Evolutionary conservation across 2,888 invertebrate species (phyloP), one percentile per base, ranked within the genome.

Genomic region (Eustalomyia histrio): DNA sequence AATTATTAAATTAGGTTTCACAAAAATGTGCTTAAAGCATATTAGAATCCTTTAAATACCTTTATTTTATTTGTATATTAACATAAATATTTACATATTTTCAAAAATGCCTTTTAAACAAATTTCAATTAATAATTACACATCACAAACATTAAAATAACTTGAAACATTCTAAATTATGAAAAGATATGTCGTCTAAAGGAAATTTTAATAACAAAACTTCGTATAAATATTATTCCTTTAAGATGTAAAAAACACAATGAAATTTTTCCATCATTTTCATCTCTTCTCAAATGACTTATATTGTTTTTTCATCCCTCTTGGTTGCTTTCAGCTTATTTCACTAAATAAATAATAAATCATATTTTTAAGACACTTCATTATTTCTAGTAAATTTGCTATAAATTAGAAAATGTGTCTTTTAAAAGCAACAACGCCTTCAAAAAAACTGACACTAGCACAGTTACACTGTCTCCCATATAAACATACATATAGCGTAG

Each of bases 321-420:
- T 53, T 3, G 43, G 39, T 24, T n/a, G 18, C n/a, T 39, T 21
- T 29, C 14, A 21, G n/a, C 16, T 21, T 58, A 69, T 43, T 60
- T 43, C 4, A 63, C 33, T 60, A 16, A 63, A 57, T 68, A 63
- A 18, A 35, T 50, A 55, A 63, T 60, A 68, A 76, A 63, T 69
- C 57, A 76, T 63, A 63, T 69, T 24, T 35, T 8, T 21, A 16
- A 63, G 69, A 69, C 76, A 69, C 69, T 76, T 76, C 63, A 76
- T 76, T 76, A 69, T 69, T 69, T 76, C 35, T 69, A 64, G 39
- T 63, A 63, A 76, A 64, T 64, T 58, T 57, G 58, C 58, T 75
- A 39, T 75, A 52, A 69, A 58, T 68, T 64, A 67, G 39, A 33
- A 67, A 69, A 47, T 18, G 14, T 21, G 35, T 43, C 17, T 35